Base-by-base conservation (phyloP, 2,797 vertebrate genomes). In the Rousettus madagascariensis region DNA sequence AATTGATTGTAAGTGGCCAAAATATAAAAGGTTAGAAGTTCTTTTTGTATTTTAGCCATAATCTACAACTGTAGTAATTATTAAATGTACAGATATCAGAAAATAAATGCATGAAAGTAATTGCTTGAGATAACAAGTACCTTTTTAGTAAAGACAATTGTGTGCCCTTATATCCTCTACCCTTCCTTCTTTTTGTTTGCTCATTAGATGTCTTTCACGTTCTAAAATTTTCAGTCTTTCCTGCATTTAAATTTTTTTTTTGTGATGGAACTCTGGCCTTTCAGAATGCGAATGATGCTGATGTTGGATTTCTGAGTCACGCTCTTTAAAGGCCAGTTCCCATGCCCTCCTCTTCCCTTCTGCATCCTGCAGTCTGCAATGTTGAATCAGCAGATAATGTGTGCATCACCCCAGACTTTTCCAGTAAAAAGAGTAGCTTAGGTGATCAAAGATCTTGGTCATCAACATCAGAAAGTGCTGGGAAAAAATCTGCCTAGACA, bases 301-400 rank as follows among this genome's bases (percentile, higher is more conserved):
- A 46, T 53, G 22, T 55, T 38, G 11, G 53, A 6, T 59, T 90
- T 82, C 28, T 38, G 68, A 57, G 26, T 59, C 28, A 26, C 49
- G 9, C 3, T 59, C 9, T 88, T 59, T 46, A 53, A n/a, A 71
- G 13, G 24, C 49, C 49, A 33, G 4, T 10, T 1, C 2, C 16
- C 4, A 0, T 36, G 3, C 0, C 6, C 11, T 85, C 12, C 22
- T 2, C 26, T 77, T 46, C 15, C 2, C 0, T 26, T 46, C 43
- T 20, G 36, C 36, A 49, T 36, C 28, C 41, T 26, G 1, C 2
- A 30, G 13, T 33, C 24, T 36, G 24, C 30, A 36, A 33, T 78
- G 16, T 6, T 55, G 55, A 79, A 41, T 78, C 55, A 72, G 30
- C 16, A 72, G 63, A 20, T 10, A 26, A 22, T 59, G 1, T 1